These are phyloP conservation scores for Orius insidiosus DNA, from an alignment of 1,140 invertebrate species.

Conservation along the genomic window DNA sequence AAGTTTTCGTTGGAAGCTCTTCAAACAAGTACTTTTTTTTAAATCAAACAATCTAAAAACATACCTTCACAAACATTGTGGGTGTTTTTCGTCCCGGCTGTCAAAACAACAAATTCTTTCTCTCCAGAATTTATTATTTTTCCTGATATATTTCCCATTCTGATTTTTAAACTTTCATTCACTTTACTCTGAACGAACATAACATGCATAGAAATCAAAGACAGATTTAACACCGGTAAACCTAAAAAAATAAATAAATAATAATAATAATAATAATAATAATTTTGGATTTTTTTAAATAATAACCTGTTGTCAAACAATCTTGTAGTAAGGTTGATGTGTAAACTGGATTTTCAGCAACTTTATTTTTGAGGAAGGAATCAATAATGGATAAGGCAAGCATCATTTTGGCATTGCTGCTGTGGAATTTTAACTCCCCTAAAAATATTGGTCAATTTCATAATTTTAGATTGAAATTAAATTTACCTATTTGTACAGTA, in stretches of 20 bases:
- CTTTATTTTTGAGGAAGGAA: slow-evolving; percentile 16
- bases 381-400: slow-evolving; percentile 28
- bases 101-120: background rate
- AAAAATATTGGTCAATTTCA: slow-evolving; percentile 16
- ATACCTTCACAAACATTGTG: slow-evolving; percentile 4
- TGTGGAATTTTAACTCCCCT: slow-evolving; percentile 33
- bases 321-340: too few relatives aligned
- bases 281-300: too few relatives aligned
- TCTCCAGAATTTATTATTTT: background rate
- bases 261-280: too few relatives aligned
- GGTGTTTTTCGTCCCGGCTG: background rate
- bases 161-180: slow-evolving; percentile 13
- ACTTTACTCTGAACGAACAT: slow-evolving; percentile 8
- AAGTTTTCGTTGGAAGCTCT: too few relatives aligned
- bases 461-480: background rate
- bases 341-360: too few relatives aligned
- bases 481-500: slow-evolving; percentile 10
- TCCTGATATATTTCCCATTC: slow-evolving; percentile 6
- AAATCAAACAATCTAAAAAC: too few relatives aligned
- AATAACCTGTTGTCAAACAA: too few relatives aligned
- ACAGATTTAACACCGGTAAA: slow-evolving; percentile 8
- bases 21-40: too few relatives aligned
- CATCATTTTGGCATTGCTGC: slow-evolving; percentile 37
- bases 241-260: slow-evolving; percentile 10
- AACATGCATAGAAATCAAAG: slow-evolving; percentile 4